Evolutionary conservation across 2,113 vertebrate species (phyloP), one percentile per base, ranked within the genome.

Genomic region (Danio rerio): DNA sequence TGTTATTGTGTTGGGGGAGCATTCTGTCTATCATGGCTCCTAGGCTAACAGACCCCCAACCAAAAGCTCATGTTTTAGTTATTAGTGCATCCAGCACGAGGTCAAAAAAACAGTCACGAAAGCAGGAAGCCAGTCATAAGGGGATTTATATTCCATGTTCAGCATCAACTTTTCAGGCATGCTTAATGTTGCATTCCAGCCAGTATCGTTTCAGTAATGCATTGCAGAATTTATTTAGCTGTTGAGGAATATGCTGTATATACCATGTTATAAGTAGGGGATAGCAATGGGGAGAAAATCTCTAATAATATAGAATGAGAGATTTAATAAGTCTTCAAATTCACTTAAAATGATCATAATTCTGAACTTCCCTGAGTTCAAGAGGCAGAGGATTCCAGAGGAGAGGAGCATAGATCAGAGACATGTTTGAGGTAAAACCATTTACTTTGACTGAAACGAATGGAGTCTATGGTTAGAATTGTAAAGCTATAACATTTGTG

Each of bases 61-160:
- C 20, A 79, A 45, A 78, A 61, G 66, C 78, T 85, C 68, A 79
- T 82, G 75, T 75, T 83, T 83, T 79, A 80, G 59, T 86, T 77
- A 86, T 76, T 63, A 31, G 9, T 16, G 16, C 31, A 73, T 42
- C 9, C 31, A 66, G 56, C 65, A 65, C 13, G 50, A n/a, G 72
- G 79, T 78, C 79, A 50, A 5, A 81, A 65, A 75, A 52, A 71
- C 63, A 72, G 61, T 78, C 66, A 65, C 70, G 72, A 50, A 31
- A 65, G 42, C 63, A 59, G 49, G 12, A 42, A 58, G 12, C 65
- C 20, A 20, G 18, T 53, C 73, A 53, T 49, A 43, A 43, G 58
- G 45, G 53, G 12, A 21, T 69, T 63, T 55, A 31, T 47, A 69
- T 70, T 86, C 74, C 52, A 80, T 49, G 21, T 69, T 53, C 18